Conservation (phyloP, 2,888 invertebrate species). For the Caenorhabditis sp. region DNA sequence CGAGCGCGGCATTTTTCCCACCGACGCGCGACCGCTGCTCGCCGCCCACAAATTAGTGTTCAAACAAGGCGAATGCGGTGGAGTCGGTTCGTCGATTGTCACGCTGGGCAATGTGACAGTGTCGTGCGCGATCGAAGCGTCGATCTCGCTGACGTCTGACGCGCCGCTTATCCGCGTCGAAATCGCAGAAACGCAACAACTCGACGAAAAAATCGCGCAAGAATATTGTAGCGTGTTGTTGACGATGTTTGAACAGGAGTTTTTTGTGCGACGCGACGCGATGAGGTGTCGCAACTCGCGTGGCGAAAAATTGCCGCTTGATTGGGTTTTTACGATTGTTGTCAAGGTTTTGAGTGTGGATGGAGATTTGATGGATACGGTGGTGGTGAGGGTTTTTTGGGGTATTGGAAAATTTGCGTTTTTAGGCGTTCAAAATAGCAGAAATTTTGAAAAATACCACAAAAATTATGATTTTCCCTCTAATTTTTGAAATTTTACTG, state of each 20-base stretch:
- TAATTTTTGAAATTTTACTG: too few species aligned
- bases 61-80: conserved; percentile 40
- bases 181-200: conserved; percentile 26
- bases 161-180: conserved; percentile 20
- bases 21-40: conserved; percentile 23
- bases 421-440: too few species aligned
- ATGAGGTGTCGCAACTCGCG: conserved; percentile 10
- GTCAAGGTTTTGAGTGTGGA: conserved; percentile 26
- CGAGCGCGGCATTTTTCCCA: conserved; percentile 35
- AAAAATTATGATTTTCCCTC: too few species aligned
- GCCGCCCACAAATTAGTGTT: neutral
- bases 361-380: conserved; percentile 22
- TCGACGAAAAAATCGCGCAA: conserved; percentile 32
- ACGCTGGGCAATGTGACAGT: conserved; percentile 40
- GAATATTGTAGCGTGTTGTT: conserved; percentile 20
- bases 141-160: conserved; percentile 36
- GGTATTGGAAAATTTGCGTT: too few species aligned
- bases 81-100: conserved; percentile 45
- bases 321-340: conserved; percentile 22
- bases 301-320: conserved; percentile 15
- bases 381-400: conserved; percentile 24
- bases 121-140: conserved; percentile 38
- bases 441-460: too few species aligned
- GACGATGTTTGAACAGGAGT: conserved; percentile 11
- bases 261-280: conserved; percentile 15